These are phyloP conservation scores for Zaprionus ghesquierei DNA, from an alignment of 1,140 invertebrate genomes.

Conservation along the genomic window DNA sequence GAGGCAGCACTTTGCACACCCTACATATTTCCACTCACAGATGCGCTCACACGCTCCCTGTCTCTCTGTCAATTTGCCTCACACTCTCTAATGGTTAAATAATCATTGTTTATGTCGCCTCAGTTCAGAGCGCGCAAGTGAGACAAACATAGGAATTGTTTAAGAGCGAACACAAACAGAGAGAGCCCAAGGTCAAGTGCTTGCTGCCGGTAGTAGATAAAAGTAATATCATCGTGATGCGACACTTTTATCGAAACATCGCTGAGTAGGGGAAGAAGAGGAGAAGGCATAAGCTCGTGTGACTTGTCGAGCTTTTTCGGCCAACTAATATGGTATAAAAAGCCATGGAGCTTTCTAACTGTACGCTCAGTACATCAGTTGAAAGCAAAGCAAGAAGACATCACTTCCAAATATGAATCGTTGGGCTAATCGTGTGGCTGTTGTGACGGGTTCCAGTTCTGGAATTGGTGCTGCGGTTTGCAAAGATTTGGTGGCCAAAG, in stretches of 20 bases:
- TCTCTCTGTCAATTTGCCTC: neutral
- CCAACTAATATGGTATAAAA: neutral
- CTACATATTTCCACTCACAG: neutral
- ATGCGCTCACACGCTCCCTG: neutral
- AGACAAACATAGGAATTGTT: neutral
- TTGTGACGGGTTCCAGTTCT: slow-evolving; percentile 79
- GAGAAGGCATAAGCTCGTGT: neutral
- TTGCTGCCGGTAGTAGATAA: neutral
- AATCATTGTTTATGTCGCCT: neutral
- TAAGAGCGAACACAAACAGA: neutral
- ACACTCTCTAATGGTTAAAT: neutral
- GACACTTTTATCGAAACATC: neutral
- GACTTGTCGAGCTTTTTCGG: neutral
- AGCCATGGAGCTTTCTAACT: neutral
- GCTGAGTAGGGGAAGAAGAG: neutral
- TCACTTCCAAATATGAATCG: slow-evolving; percentile 29
- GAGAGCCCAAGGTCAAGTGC: neutral
- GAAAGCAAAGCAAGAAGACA: neutral
- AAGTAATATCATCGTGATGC: neutral
- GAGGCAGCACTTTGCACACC: neutral
- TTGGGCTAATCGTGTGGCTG: slow-evolving; percentile 45
- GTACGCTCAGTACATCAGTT: neutral
- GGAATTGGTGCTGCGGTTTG: slow-evolving; percentile 84
- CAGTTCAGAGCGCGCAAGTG: neutral
- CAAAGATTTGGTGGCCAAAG: slow-evolving; percentile 82